These are phyloP conservation scores for Gortyna flavago DNA, from an alignment of 2,888 invertebrate genomes.

Conservation along the genomic window DNA sequence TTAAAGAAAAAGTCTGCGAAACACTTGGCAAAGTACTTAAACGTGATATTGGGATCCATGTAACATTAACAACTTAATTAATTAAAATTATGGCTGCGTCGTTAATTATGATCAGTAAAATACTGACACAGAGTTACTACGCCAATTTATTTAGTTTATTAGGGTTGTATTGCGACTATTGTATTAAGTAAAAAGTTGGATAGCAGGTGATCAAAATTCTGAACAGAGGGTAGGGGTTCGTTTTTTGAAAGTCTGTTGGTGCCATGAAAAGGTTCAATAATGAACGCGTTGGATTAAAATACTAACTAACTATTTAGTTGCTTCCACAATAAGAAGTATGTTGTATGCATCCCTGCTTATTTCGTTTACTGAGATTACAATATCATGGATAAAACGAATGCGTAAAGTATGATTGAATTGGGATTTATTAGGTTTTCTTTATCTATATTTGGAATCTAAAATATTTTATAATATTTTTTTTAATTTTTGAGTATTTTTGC, in stretches of 20 bases:
- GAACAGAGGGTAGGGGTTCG: neutral
- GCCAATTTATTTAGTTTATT: neutral
- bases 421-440: neutral
- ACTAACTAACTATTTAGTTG: no score
- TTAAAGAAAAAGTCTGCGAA: no score
- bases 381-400: neutral
- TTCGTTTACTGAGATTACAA: neutral
- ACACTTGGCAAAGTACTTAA: no score
- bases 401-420: neutral
- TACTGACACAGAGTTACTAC: neutral
- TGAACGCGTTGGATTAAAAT: neutral
- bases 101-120: neutral
- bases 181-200: neutral
- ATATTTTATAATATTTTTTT: neutral
- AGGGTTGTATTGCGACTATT: neutral
- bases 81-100: neutral
- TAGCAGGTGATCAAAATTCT: neutral
- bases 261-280: neutral
- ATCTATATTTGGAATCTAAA: neutral
- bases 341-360: neutral
- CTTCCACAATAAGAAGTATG: neutral
- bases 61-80: neutral
- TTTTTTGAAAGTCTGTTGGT: neutral
- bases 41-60: neutral
- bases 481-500: neutral